Base-by-base conservation (phyloP, 2,888 invertebrate species). In the Sicus ferrugineus region DNA sequence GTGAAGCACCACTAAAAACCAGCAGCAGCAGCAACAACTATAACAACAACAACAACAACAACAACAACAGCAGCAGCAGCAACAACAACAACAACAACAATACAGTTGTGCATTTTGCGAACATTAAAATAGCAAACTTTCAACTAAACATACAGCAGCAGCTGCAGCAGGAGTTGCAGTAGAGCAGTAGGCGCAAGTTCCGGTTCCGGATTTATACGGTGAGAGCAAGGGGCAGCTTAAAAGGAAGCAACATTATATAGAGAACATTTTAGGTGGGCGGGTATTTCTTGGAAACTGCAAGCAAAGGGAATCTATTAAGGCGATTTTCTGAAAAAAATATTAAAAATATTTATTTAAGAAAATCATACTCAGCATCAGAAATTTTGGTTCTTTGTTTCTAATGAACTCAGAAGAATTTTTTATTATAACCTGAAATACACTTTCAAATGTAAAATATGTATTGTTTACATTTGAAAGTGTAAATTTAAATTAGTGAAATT, bases 161-260 rank as follows among this genome's bases (percentile, higher is more conserved):
- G 46, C 66, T 31, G 65, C 34, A 66, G 50, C 58, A 58, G 69
- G 46, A 48, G 64, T 38, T 38, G 38, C 38, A 38, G 38, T 42
- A n/a, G 16, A 42, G 42, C 42, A 19, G 42, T 19, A 31, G 23
- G 23, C 2, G 21, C 34, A 64, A 16, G n/a, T n/a, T 56, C 56
- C 58, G 38, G 58, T 58, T 31, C 30, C 58, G 34, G 2, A 28
- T 5, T 23, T 30, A 26, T 11, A n/a, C 26, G 58, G 58, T 58
- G 30, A 58, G 58, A 16, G 5, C 1, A 34, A 19, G 4, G n/a
- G 3, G n/a, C 3, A 42, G 34, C 14, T 42, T 16, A 4, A 42
- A 42, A 42, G 7, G 14, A 42, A 42, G 34, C 7, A 9, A 9
- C 14, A 34, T 34, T 34, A 14, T 34, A 34, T 34, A 34, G n/a